Evolutionary conservation across 2,113 vertebrate species (phyloP).

Genomic region (Microtus ochrogaster): DNA sequence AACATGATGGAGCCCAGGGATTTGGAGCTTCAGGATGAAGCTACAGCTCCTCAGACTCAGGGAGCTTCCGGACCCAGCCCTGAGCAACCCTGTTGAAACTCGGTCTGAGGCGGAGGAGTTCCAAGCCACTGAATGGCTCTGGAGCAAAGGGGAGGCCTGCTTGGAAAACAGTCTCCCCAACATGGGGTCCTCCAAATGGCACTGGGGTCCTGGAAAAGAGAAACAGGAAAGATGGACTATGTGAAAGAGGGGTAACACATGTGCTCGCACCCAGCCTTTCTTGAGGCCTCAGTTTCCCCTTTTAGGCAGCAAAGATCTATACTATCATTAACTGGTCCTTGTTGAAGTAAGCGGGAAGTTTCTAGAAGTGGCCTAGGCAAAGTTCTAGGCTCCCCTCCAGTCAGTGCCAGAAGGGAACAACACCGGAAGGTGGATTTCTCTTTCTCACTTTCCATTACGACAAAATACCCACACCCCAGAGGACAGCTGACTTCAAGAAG

Average conservation of each 20-base stretch:
- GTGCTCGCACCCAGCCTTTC: background rate
- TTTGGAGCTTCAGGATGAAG: background rate
- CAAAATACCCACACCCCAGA: background rate
- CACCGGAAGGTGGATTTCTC: background rate
- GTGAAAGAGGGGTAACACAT: rapidly evolving
- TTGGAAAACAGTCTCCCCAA: conserved; percentile 83
- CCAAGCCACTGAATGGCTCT: conserved; percentile 83
- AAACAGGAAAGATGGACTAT: background rate
- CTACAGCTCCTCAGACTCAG: conserved; percentile 94
- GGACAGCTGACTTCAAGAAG: background rate
- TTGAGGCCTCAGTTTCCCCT: conserved; percentile 13
- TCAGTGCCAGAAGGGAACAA: background rate
- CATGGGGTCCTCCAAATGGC: conserved; percentile 89
- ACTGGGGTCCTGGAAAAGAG: conserved; percentile 88
- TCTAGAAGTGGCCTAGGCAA: background rate
- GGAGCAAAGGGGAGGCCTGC: conserved; percentile 84
- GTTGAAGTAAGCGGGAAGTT: background rate
- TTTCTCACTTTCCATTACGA: background rate
- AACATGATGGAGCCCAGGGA: background rate
- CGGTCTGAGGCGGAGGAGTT: conserved; percentile 88
- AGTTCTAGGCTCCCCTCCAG: background rate
- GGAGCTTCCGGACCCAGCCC: conserved; percentile 90
- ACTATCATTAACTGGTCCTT: background rate
- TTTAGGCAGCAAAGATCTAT: background rate
- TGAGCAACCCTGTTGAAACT: conserved; percentile 94